Evolutionary conservation across 2,888 invertebrate genomes (phyloP), one percentile per base, ranked within the genome.

Genomic region (Adelognathus sp.): DNA sequence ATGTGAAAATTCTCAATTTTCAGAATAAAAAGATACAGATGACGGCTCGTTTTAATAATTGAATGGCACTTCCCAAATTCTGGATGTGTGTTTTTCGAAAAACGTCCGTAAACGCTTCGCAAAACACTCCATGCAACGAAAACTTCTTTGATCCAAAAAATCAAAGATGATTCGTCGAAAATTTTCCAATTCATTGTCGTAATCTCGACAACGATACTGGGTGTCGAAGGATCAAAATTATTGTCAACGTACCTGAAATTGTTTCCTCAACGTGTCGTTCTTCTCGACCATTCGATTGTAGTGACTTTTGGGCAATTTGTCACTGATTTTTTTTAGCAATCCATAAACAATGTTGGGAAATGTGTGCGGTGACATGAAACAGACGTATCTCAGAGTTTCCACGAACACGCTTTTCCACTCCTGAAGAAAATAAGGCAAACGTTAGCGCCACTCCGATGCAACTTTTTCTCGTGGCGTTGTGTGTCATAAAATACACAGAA

Each of bases 321-420:
- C 93, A 85, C 93, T 93, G 78, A 95, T 92, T 85, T 94, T 94
- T 85, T 94, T 94, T 72, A 94, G 73, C 1, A 95, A 93, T 0
- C 95, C 95, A 63, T 95, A 94, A 1, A 92, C 88, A 0, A 96
- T 93, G 27, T 94, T 94, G 0, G 95, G 93, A 18, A 95, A 92
- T n/a, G 94, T 95, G 85, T 95, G 94, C 5, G 94, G 91, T 0
- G 96, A 96, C 70, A 92, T 86, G n/a, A 94, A 93, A 1, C 94
- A 90, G 16, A 94, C 67, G 84, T 93, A 95, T 86, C 95, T 95
- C 0, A 96, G 86, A 0, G 96, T 91, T 90, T 95, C 95, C 0
- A 93, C 92, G 91, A 94, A 93, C 1, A 94, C 92, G 6, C 94
- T 94, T 66, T 93, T 92, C 87, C 93, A 94, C 75, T 93, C 92